Evolutionary conservation across 2,113 vertebrate genomes (phyloP).

Genomic region (Tor tambroides): DNA sequence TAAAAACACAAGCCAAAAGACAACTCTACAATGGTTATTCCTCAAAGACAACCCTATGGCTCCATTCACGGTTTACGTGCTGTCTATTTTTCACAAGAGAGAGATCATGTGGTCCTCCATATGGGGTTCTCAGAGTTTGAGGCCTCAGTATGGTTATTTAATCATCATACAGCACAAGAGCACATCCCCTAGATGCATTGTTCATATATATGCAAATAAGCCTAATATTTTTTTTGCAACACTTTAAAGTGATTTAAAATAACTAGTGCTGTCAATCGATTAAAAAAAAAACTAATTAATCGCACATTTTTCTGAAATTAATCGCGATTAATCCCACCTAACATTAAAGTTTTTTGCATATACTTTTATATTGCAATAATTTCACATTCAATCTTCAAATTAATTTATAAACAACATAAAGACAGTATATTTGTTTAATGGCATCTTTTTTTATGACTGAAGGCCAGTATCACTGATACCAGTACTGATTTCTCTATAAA

Average conservation of each 20-base stretch:
- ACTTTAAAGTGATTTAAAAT: background rate
- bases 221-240: background rate
- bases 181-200: background rate
- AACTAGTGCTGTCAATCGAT: too few relatives aligned
- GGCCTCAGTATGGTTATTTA: slow-evolving; percentile 2
- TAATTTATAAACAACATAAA: too few relatives aligned
- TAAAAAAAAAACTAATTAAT: too few relatives aligned
- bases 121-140: background rate
- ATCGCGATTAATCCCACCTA: too few relatives aligned
- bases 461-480: too few relatives aligned
- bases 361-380: too few relatives aligned
- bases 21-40: background rate
- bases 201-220: slow-evolving; percentile 26
- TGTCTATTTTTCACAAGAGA: background rate
- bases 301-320: too few relatives aligned
- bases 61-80: background rate
- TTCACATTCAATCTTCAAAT: too few relatives aligned
- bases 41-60: background rate
- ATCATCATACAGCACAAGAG: background rate
- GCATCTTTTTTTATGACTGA: too few relatives aligned
- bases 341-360: too few relatives aligned
- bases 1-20: background rate
- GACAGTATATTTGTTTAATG: too few relatives aligned
- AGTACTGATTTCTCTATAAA: too few relatives aligned
- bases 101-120: background rate